Base-by-base conservation (phyloP, 2,888 invertebrate species). In the Tipula unca region DNA sequence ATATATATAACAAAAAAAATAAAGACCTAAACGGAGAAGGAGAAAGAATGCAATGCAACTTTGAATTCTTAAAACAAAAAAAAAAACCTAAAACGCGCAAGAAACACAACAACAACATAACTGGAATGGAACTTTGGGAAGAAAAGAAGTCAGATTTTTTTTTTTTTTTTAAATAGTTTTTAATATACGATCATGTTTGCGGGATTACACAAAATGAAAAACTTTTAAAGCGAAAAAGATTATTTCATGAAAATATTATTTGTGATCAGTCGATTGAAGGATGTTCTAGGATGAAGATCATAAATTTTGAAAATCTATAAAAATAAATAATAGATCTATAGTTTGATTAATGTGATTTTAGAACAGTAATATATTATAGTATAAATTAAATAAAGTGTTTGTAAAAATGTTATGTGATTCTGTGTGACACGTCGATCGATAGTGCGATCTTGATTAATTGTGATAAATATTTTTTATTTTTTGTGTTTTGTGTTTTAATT, bases 261-360 rank as follows among this genome's bases (percentile, higher is more conserved):
- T 84, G 85, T 84, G 86, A 86, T 86, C 87, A 87, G 87, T 87
- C 86, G 86, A 85, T 84, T 84, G 85, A 86, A 87, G 87, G 87
- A 87, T 87, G 86, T 86, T 86, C 86, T 86, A 87, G 87, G 86
- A 87, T 87, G 86, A 86, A 87, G 86, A 87, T 86, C 86, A 86
- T 86, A 69, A 86, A 86, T 86, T 86, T 86, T 35, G 83, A 85
- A 85, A 69, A 86, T 69, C 84, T 85, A 82, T 85, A 85, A 85
- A 25, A 82, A 85, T n/a, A 69, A 69, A 48, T 32, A 69, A 69
- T 69, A 13, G 25, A 69, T 69, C 69, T 69, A 35, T 35, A 25
- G 85, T 82, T 39, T 69, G 85, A 85, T 48, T 32, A 54, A 82
- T 54, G 82, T 36, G 36, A 84, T 36, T 39, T 20, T 32, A n/a